Base-by-base conservation (phyloP, 2,113 vertebrate genomes). In the Neomonachus schauinslandi region DNA sequence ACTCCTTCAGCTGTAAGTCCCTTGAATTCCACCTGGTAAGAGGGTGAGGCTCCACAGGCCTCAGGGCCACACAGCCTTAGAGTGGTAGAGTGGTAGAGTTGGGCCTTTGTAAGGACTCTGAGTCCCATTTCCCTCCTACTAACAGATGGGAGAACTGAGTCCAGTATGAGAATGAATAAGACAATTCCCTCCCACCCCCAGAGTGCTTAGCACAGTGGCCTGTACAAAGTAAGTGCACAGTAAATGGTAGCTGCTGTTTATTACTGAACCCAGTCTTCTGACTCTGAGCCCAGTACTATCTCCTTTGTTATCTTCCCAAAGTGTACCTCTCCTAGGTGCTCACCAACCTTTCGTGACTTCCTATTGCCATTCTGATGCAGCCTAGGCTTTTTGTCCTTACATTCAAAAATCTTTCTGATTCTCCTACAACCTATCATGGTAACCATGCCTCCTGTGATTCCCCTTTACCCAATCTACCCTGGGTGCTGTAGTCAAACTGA, bases 1-100 rank as follows among this genome's bases (percentile, higher is more conserved):
- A 96, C 98, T 99, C 95, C 99, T 99, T 46, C 99, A 99, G 97
- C 97, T 99, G 98, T 99, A 98, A 99, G 99, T 99, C 63, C 95
- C 63, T 95, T 98, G 67, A 94, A 95, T 98, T 92, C 72, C 31
- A 31, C 98, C 69, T 59, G 71, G 11, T 97, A 89, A 85, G 53
- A 97, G 95, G 46, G 57, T 61, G 53, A 92, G 61, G 59, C n/a
- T 22, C 67, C 80, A n/a, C 14, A 95, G 59, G 61, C 57, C 61
- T 93, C n/a, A 24, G 65, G 61, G 61, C 51, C 42, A 24, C 55
- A 80, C 61, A 86, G 61, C 39, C 79, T 55, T 95, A 93, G 59
- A 96, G 71, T 87, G 82, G 26, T 95, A 93, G 59, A 96, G 71
- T 87, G 82, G 26, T 76, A 31, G 11, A 96, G 36, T 95, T 97